phyloP scores from a whole-genome alignment of 1,140 invertebrate species.

The Drosophila equinoxialis region DNA sequence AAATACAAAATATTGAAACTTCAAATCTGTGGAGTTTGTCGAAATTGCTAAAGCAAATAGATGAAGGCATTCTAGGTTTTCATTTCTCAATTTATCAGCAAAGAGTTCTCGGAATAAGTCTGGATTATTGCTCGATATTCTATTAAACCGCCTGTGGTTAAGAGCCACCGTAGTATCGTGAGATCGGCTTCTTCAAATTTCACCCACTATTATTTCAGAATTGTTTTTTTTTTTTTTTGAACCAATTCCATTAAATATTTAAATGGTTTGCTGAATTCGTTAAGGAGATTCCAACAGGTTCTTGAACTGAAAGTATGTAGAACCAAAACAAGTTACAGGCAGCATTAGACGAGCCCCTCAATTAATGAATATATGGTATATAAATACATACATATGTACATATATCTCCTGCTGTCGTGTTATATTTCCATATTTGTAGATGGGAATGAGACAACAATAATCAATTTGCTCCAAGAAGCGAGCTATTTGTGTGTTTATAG shows the following conservation, averaged over 20 bases:
- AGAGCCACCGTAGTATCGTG: not conserved
- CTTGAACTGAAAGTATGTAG: conserved; percentile 12
- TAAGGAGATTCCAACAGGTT: conserved; percentile 22
- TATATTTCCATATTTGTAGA: conserved; percentile 22
- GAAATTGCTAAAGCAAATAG: conserved; percentile 32
- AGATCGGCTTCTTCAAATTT: not conserved
- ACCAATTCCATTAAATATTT: not conserved
- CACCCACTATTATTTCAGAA: conserved; percentile 8
- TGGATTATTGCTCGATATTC: too few species aligned
- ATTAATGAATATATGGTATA: conserved; percentile 21
- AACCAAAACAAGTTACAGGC: conserved; percentile 15
- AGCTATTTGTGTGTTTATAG: conserved; percentile 27
- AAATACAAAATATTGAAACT: not conserved
- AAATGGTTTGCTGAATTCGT: not conserved
- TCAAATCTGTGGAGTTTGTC: not conserved
- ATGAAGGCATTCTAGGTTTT: conserved; percentile 32
- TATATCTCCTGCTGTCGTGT: not conserved
- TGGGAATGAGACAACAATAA: conserved; percentile 2
- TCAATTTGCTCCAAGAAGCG: conserved; percentile 32
- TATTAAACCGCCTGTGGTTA: too few species aligned
- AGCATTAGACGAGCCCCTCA: conserved; percentile 63
- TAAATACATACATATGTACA: conserved; percentile 17
- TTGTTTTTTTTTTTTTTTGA: not conserved
- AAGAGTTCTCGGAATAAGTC: not conserved
- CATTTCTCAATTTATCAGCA: not conserved